Percentiles rank a stretch among this genome's conserved stretches.
phyloP scores from a whole-genome alignment of 2,113 vertebrate species.

The Physeter macrocephalus region DNA sequence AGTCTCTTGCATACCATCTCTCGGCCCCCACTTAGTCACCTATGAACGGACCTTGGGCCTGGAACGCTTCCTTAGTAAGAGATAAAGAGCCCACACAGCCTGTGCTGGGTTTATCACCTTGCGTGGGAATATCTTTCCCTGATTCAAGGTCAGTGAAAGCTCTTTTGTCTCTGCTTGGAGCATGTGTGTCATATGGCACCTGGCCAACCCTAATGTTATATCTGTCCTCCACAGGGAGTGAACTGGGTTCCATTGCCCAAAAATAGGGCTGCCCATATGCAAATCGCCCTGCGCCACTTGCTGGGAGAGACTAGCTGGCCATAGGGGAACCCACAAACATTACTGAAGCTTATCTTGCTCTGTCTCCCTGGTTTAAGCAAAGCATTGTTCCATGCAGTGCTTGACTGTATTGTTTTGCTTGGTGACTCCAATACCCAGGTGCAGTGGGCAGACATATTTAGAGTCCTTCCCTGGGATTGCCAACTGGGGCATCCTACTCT shows the following conservation, averaged over 20 bases:
- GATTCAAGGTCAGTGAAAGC: background rate
- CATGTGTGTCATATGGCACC: background rate
- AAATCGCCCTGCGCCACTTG: background rate
- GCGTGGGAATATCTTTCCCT: background rate
- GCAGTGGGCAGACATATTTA: background rate
- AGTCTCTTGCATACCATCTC: background rate
- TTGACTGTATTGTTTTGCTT: background rate
- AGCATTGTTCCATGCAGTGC: background rate
- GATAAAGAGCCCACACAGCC: background rate
- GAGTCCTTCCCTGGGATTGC: background rate
- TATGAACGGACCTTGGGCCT: background rate
- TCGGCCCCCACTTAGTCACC: background rate
- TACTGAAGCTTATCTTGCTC: background rate
- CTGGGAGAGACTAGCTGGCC: background rate
- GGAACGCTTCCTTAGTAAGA: background rate
- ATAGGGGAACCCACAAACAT: too few relatives aligned
- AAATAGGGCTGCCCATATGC: background rate
- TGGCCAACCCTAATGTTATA: background rate
- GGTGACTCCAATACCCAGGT: background rate
- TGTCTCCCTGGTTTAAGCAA: background rate
- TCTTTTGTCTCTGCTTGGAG: background rate
- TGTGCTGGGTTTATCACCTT: background rate
- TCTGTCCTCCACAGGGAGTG: background rate
- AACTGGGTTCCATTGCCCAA: background rate
- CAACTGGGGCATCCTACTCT: background rate